Evolutionary conservation across 2,113 vertebrate genomes (phyloP), one percentile per base, ranked within the genome.

Genomic region (Lagopus leucura): DNA sequence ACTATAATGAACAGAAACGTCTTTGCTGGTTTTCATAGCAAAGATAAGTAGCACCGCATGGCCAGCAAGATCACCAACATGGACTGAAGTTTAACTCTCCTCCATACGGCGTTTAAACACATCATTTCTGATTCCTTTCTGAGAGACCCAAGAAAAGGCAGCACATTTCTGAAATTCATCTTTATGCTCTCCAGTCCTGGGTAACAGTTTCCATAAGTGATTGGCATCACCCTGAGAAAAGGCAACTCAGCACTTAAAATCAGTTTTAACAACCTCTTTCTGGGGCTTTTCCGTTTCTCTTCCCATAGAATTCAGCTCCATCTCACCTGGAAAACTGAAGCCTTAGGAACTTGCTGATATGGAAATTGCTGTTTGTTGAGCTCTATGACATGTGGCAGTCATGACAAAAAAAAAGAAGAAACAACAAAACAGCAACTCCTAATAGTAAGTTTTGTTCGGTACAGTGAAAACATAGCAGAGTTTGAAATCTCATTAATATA

Each of bases 301-400:
- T 58, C 48, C 81, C 47, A 72, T 22, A 43, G 71, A 87, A 82
- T 70, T 43, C 38, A 54, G 63, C 43, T 43, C 17, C 71, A 81
- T 93, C 89, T 76, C 45, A 92, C 54, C 40, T 84, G 74, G 65
- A 1, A 5, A 63, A 82, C 36, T 3, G 8, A 76, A 95, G 60
- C 77, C 80, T 82, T 69, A 78, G 81, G 58, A 94, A 82, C 76
- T 95, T 90, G 75, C 67, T 94, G 61, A 70, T 84, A 84, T 2
- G 38, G 45, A 50, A 94, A 95, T 58, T 52, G 83, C 38, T 89
- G 24, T 82, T 93, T 92, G 63, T 85, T 89, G 94, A 97, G 72
- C 38, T 72, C 45, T 71, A 12, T 28, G 57, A 77, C 81, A 93
- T 78, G 84, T 86, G 80, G 64, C 66, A 85, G 85, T 70, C 83